Evolutionary conservation across 2,888 invertebrate genomes (phyloP).

Genomic region (Cerastoderma edule): DNA sequence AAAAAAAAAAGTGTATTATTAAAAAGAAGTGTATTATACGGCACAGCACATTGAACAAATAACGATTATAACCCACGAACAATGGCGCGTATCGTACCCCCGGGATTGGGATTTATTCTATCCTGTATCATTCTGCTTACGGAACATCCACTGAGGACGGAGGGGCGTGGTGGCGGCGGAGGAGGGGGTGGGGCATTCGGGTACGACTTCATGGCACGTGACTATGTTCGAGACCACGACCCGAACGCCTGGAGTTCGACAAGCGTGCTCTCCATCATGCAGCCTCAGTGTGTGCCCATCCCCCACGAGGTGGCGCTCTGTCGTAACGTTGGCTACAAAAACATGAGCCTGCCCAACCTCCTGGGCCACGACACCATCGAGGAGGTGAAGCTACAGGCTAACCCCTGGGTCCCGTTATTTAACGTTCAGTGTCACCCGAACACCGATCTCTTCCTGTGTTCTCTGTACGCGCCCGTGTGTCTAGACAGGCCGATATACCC

Average conservation of each 20-base stretch:
- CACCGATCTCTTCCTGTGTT: slow-evolving; percentile 87
- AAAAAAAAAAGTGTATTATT: not conserved
- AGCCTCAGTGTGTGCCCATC: slow-evolving; percentile 86
- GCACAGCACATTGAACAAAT: too few species aligned
- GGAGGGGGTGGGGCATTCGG: slow-evolving; percentile 28
- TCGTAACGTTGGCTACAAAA: slow-evolving; percentile 86
- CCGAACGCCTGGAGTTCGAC: slow-evolving; percentile 42
- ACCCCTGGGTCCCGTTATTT: slow-evolving; percentile 87
- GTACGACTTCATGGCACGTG: slow-evolving; percentile 41
- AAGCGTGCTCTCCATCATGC: slow-evolving; percentile 50
- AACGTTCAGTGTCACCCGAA: slow-evolving; percentile 87
- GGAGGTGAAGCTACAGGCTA: slow-evolving; percentile 86
- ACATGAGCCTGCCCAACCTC: slow-evolving; percentile 88
- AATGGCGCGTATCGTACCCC: not conserved
- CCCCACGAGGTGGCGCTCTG: slow-evolving; percentile 87
- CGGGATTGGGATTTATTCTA: not conserved
- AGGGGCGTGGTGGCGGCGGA: not conserved
- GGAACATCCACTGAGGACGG: not conserved
- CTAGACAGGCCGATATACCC: slow-evolving; percentile 87
- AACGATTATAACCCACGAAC: not conserved
- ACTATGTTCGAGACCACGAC: slow-evolving; percentile 48
- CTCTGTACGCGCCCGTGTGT: slow-evolving; percentile 87
- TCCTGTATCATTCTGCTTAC: not conserved
- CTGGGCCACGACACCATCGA: slow-evolving; percentile 87
- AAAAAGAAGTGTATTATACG: not conserved